These are phyloP conservation scores for Leptinotarsa tumamoca DNA, from an alignment of 2,888 invertebrate species.

Conservation along the genomic window DNA sequence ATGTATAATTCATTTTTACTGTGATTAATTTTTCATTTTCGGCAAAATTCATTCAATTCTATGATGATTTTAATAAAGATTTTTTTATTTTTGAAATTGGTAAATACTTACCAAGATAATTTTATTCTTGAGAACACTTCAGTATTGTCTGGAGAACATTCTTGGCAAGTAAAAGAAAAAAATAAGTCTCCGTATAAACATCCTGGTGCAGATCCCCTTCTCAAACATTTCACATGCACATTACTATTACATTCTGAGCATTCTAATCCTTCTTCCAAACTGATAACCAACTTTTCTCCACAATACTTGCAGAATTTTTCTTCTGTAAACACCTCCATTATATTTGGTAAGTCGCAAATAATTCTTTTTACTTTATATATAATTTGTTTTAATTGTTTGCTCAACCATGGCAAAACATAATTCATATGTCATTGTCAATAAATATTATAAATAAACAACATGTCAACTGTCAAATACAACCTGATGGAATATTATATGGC, in stretches of 20 bases:
- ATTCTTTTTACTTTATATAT: too few species aligned
- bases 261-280: conserved; percentile 71
- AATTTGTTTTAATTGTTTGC: too few species aligned
- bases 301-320: conserved; percentile 72
- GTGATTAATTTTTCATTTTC: background rate
- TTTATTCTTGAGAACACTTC: conserved; percentile 75
- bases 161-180: conserved; percentile 77
- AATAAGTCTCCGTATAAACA: conserved; percentile 82
- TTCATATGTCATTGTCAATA: too few species aligned
- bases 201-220: conserved; percentile 76
- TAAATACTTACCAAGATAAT: conserved; percentile 74
- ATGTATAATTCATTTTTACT: too few species aligned
- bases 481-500: too few species aligned
- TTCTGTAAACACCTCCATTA: conserved; percentile 42
- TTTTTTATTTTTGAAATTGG: background rate
- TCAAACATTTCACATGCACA: conserved; percentile 77
- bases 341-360: background rate
- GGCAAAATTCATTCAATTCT: background rate
- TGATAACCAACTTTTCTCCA: conserved; percentile 68
- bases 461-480: too few species aligned
- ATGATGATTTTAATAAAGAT: background rate
- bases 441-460: too few species aligned
- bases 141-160: conserved; percentile 71
- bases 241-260: conserved; percentile 73
- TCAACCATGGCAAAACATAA: too few species aligned